Evolutionary conservation across 2,113 vertebrate species (phyloP).

Genomic region (Thamnaconus septentrionalis): DNA sequence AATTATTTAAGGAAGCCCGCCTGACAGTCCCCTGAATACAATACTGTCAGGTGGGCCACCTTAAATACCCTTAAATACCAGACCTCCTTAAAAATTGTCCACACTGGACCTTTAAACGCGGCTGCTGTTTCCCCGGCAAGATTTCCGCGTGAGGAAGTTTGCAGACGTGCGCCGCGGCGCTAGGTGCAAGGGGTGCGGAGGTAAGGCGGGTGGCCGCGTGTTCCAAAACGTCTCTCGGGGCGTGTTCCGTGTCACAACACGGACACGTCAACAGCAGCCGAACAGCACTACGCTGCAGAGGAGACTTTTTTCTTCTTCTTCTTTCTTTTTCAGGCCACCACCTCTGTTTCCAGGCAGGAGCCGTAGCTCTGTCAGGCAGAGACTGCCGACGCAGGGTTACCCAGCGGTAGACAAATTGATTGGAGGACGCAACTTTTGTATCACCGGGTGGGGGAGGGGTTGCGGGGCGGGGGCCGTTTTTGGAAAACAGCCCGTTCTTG

Average conservation of each 20-base stretch:
- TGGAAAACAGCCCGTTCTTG: conserved; percentile 45
- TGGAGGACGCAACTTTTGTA: conserved; percentile 3
- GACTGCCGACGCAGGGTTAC: neutral
- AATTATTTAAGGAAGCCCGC: too few relatives aligned
- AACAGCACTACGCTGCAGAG: neutral
- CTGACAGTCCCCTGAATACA: too few relatives aligned
- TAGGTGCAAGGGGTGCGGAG: too few relatives aligned
- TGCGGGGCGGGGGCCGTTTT: conserved; percentile 41
- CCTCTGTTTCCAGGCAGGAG: conserved; percentile 6
- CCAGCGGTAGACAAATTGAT: conserved; percentile 6
- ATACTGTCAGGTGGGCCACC: too few relatives aligned
- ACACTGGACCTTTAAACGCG: too few relatives aligned
- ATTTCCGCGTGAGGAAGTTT: neutral
- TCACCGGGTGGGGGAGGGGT: too few relatives aligned
- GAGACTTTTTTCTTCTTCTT: neutral
- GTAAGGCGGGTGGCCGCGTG: too few relatives aligned
- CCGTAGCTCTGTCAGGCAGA: conserved; percentile 1
- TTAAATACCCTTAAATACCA: too few relatives aligned
- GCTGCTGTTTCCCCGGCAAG: conserved; percentile 6
- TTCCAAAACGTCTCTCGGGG: conserved; percentile 27
- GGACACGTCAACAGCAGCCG: conserved; percentile 4
- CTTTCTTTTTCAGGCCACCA: neutral
- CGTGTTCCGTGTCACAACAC: conserved; percentile 51
- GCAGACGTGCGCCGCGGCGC: neutral
- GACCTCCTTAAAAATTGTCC: too few relatives aligned